Evolutionary conservation across 2,888 invertebrate species (phyloP).

Genomic region (Aspidiotus rigidus): DNA sequence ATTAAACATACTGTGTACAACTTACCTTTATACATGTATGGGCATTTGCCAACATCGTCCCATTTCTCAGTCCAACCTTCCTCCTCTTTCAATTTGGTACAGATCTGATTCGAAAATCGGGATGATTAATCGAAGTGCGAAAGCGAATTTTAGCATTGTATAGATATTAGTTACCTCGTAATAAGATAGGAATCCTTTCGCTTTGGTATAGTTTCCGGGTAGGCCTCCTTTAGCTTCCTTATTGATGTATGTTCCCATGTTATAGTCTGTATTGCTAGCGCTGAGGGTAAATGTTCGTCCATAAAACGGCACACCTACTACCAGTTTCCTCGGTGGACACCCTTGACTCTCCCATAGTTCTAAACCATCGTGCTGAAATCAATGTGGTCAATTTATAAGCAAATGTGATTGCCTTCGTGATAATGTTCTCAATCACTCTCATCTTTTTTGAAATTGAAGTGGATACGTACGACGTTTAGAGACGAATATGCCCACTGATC

Average conservation of each 20-base stretch:
- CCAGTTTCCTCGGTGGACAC: constrained; percentile 73
- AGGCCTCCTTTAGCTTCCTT: constrained; percentile 82
- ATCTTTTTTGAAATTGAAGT: neutral
- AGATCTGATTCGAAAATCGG: constrained; percentile 51
- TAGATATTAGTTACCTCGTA: constrained; percentile 56
- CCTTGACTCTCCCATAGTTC: constrained; percentile 82
- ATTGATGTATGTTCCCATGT: constrained; percentile 75
- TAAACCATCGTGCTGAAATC: constrained; percentile 68
- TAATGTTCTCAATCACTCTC: too few species aligned
- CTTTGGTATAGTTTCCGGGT: constrained; percentile 76
- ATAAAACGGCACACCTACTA: constrained; percentile 83
- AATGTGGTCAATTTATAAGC: too few species aligned
- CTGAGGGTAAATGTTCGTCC: constrained; percentile 76
- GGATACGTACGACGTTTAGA: constrained; percentile 68
- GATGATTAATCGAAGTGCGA: neutral
- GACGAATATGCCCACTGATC: constrained; percentile 85
- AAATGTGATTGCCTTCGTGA: too few species aligned
- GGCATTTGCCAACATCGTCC: constrained; percentile 73
- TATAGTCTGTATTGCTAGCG: constrained; percentile 70
- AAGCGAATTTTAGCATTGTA: neutral
- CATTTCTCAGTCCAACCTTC: constrained; percentile 73
- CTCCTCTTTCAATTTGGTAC: constrained; percentile 60
- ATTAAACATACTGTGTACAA: too few species aligned
- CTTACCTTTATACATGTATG: constrained; percentile 70
- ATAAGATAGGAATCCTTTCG: constrained; percentile 76